Conservation (phyloP, 2,797 vertebrate genomes). For the Lepus oiostolus region DNA sequence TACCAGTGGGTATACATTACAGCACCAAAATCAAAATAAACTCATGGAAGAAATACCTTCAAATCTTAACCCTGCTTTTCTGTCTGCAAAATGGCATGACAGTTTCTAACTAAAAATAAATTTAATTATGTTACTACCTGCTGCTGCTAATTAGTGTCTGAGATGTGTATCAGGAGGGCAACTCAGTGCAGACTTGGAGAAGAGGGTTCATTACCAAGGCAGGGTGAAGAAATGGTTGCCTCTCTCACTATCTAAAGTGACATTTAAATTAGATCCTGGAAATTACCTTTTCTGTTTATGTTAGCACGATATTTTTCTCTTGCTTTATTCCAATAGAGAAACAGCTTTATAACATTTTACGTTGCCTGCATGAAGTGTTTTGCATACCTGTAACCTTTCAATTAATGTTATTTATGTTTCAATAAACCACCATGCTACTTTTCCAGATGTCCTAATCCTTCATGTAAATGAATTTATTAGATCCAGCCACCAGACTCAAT, state of each 20-base stretch:
- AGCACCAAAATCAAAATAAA: constrained; percentile 80
- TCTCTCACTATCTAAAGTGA: constrained; percentile 55
- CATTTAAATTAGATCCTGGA: constrained; percentile 66
- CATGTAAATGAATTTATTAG: constrained; percentile 90
- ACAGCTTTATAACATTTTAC: constrained; percentile 66
- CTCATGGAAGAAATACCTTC: constrained; percentile 68
- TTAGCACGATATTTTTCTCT: constrained; percentile 64
- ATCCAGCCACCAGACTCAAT: constrained; percentile 85
- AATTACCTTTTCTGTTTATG: constrained; percentile 67
- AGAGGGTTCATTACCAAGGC: background rate
- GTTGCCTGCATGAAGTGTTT: constrained; percentile 76
- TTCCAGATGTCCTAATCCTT: constrained; percentile 90
- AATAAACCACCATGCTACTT: constrained; percentile 87
- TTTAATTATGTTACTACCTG: constrained; percentile 78
- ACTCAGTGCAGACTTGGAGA: background rate
- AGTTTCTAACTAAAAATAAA: constrained; percentile 83
- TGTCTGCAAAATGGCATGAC: constrained; percentile 76
- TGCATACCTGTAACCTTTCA: constrained; percentile 87
- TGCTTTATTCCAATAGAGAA: constrained; percentile 57
- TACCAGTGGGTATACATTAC: constrained; percentile 65
- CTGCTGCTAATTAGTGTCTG: constrained; percentile 74
- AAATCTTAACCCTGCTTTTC: constrained; percentile 74
- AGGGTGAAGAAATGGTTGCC: background rate
- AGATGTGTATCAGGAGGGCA: constrained; percentile 55
- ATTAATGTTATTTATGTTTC: constrained; percentile 88